Percentiles rank a stretch among this genome's conserved stretches.
phyloP scores from a whole-genome alignment of 2,797 vertebrate genomes.

The Dipus sagitta region DNA sequence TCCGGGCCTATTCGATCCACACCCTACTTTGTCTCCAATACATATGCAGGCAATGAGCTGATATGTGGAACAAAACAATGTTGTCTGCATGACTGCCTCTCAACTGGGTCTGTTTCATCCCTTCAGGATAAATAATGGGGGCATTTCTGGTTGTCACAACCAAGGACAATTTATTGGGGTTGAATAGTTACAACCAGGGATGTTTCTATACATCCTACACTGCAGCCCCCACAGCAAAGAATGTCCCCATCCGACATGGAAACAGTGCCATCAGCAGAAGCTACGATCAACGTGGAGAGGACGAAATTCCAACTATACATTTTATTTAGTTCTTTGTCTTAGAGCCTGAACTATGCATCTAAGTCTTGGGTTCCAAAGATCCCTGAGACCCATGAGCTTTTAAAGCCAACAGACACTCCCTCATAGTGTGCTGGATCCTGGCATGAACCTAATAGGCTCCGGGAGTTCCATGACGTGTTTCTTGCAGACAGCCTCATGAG shows the following conservation, averaged over 20 bases:
- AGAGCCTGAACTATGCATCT: background rate
- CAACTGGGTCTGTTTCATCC: background rate
- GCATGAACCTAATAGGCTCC: background rate
- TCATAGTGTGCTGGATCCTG: background rate
- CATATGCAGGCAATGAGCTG: too few species aligned
- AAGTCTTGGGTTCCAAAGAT: constrained; percentile 16
- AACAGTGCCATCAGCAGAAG: background rate
- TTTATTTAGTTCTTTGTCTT: background rate
- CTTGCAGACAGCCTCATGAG: background rate
- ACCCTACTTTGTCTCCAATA: background rate
- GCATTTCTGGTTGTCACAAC: background rate
- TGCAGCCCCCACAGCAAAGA: background rate
- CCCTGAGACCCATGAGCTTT: background rate
- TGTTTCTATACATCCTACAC: background rate
- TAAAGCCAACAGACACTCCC: background rate
- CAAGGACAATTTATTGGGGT: background rate
- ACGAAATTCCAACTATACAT: background rate
- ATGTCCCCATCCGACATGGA: background rate
- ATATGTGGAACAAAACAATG: background rate
- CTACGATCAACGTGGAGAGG: background rate
- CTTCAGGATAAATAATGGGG: background rate
- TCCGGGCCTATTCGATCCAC: too few species aligned
- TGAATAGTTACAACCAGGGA: background rate
- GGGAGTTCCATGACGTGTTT: background rate
- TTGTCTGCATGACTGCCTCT: background rate